Evolutionary conservation across 2,113 vertebrate genomes (phyloP).

Genomic region (Erinaceus europaeus): DNA sequence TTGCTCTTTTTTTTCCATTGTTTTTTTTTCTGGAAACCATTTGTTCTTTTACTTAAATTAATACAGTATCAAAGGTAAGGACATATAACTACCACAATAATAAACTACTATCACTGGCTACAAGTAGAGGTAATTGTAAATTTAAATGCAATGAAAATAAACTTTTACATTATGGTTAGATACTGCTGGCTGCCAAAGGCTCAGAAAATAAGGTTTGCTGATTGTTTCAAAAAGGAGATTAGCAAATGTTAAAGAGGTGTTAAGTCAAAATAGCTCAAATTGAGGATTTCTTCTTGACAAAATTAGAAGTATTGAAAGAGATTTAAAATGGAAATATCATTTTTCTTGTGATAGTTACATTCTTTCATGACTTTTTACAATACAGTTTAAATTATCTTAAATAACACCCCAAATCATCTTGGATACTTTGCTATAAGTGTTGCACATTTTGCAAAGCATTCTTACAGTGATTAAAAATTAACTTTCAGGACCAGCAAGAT

Average conservation of each 20-base stretch:
- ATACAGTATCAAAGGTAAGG: background rate
- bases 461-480: conserved; percentile 37
- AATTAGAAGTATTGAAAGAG: conserved; percentile 55
- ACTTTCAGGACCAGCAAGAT: too few relatives aligned
- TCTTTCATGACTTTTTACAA: conserved; percentile 39
- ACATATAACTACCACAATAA: background rate
- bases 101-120: conserved; percentile 45
- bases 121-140: conserved; percentile 42
- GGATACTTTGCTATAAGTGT: background rate
- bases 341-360: conserved; percentile 33
- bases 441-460: conserved; percentile 4
- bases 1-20: background rate
- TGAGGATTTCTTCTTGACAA: conserved; percentile 67
- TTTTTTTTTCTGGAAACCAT: conserved; percentile 17
- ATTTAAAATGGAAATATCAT: conserved; percentile 53
- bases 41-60: conserved; percentile 2
- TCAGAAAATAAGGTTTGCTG: conserved; percentile 64
- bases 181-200: conserved; percentile 38
- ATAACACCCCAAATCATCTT: background rate
- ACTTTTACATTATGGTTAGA: conserved; percentile 48
- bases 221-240: conserved; percentile 70
- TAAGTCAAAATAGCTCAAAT: conserved; percentile 73
- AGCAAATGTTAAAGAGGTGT: conserved; percentile 71
- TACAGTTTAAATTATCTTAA: conserved; percentile 48
- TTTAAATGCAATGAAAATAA: conserved; percentile 59